Evolutionary conservation across 1,140 invertebrate genomes (phyloP), one percentile per base, ranked within the genome.

Genomic region (Pseudobourletiella spinata): DNA sequence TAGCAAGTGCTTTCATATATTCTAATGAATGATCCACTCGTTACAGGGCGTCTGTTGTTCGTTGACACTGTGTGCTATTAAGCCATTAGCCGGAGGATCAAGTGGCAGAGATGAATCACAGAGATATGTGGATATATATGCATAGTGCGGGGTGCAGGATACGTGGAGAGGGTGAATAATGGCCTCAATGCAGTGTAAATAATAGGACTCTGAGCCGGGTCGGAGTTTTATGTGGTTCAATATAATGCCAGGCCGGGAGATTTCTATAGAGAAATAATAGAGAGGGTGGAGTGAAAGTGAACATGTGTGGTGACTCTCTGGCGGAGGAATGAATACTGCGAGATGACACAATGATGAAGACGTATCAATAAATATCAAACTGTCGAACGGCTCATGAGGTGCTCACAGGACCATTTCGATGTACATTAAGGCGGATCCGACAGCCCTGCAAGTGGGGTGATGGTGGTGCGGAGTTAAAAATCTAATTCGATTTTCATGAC

Each of bases 401-500:
- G 62, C 62, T 67, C 66, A 51, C 14, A 59, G 66, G 57, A 64
- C 46, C 61, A 55, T 64, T 46, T 58, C 61, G 32, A 28, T 28
- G 56, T n/a, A n/a, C n/a, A n/a, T n/a, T n/a, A n/a, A n/a, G n/a
- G 16, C 18, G 20, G 50, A 46, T 22, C 57, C 2, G 44, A 56
- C 8, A 35, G 8, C 32, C 32, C 8, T 11, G n/a, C 8, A 39
- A n/a, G 8, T 11, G 32, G 32, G 32, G 32, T n/a, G n/a, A n/a
- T 39, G 48, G 28, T 14, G 8, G 48, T 26, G 24, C 22, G 28
- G 43, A 55, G 29, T 44, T 57, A 65, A 65, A 57, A 59, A 58
- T 62, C 56, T 65, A 65, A 65, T 65, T 65, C 48, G 35, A 61
- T 65, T 65, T 65, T 65, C 64, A 65, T 65, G 64, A 65, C 64